Percentiles rank a stretch among this genome's conserved stretches.
Evolutionary conservation across 2,888 invertebrate species (phyloP).

Genomic region (Limenitis camilla): DNA sequence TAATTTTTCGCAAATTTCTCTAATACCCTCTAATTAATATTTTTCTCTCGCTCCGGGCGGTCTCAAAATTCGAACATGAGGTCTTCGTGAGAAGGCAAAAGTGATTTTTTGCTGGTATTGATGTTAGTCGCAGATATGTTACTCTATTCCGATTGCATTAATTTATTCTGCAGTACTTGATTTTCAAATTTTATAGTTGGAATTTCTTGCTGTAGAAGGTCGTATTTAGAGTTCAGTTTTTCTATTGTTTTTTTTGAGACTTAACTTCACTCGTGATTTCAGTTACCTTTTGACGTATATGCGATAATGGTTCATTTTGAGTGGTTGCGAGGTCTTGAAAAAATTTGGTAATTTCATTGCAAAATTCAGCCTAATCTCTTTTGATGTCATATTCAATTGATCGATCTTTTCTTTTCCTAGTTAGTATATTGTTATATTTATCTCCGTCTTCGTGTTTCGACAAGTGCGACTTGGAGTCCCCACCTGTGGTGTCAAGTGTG

Average conservation of each 20-base stretch:
- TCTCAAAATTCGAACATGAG: conserved; percentile 27
- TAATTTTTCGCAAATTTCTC: conserved; percentile 20
- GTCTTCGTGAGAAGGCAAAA: conserved; percentile 15
- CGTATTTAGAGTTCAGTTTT: conserved; percentile 10
- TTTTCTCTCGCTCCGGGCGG: conserved; percentile 24
- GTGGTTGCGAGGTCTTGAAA: conserved; percentile 11
- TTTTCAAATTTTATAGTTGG: conserved; percentile 15
- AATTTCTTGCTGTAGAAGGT: conserved; percentile 16
- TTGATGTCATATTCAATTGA: conserved; percentile 1
- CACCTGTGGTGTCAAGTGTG: background rate
- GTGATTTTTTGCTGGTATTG: conserved; percentile 10
- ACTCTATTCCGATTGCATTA: background rate
- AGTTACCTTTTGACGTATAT: conserved; percentile 12
- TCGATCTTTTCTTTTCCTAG: conserved; percentile 1
- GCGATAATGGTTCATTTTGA: conserved; percentile 12
- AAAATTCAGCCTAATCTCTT: conserved; percentile 6
- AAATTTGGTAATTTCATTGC: conserved; percentile 13
- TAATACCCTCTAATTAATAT: conserved; percentile 27
- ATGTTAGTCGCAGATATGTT: background rate
- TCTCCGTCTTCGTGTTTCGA: background rate
- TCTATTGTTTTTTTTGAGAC: conserved; percentile 6
- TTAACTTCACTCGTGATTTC: conserved; percentile 11
- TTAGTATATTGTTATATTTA: background rate
- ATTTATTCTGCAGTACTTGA: conserved; percentile 1
- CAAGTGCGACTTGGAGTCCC: background rate